Percentiles rank a stretch among this genome's conserved stretches.
These are phyloP conservation scores for Drosophila novamexicana DNA, from an alignment of 1,140 invertebrate genomes.

Conservation along the genomic window DNA sequence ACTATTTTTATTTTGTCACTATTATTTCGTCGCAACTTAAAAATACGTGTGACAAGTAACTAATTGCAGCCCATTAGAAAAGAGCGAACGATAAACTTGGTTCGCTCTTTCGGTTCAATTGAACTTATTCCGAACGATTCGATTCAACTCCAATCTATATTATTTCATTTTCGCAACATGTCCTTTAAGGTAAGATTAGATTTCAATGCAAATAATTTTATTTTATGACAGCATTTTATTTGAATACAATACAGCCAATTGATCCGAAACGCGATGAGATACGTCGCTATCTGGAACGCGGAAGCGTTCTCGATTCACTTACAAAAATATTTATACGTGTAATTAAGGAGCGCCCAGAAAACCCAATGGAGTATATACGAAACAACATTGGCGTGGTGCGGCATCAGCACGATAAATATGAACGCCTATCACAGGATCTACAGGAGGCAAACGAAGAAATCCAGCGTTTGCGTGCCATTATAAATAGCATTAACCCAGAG, in stretches of 20 bases:
- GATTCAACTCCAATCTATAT: constrained; percentile 3
- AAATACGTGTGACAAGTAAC: constrained; percentile 8
- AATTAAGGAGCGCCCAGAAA: constrained; percentile 96
- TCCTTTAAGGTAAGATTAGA: constrained; percentile 70
- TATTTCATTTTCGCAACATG: constrained; percentile 61
- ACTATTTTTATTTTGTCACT: too few relatives aligned
- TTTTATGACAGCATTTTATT: constrained; percentile 3
- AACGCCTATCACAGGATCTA: constrained; percentile 72
- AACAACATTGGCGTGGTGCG: constrained; percentile 85
- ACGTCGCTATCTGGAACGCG: constrained; percentile 94
- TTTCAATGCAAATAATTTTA: not conserved
- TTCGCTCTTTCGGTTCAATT: constrained; percentile 4
- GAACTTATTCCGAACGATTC: constrained; percentile 10
- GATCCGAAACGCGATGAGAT: constrained; percentile 97
- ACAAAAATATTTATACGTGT: constrained; percentile 94
- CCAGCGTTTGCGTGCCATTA: constrained; percentile 66
- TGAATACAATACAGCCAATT: constrained; percentile 85
- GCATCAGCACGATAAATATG: constrained; percentile 73
- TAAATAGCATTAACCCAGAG: constrained; percentile 70
- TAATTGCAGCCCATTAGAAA: not conserved
- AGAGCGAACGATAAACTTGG: not conserved
- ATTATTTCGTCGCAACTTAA: not conserved
- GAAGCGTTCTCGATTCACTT: constrained; percentile 95
- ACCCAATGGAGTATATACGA: constrained; percentile 92
- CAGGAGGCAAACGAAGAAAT: constrained; percentile 73